phyloP scores from a whole-genome alignment of 2,797 vertebrate genomes.

The Sebastes variabilis region DNA sequence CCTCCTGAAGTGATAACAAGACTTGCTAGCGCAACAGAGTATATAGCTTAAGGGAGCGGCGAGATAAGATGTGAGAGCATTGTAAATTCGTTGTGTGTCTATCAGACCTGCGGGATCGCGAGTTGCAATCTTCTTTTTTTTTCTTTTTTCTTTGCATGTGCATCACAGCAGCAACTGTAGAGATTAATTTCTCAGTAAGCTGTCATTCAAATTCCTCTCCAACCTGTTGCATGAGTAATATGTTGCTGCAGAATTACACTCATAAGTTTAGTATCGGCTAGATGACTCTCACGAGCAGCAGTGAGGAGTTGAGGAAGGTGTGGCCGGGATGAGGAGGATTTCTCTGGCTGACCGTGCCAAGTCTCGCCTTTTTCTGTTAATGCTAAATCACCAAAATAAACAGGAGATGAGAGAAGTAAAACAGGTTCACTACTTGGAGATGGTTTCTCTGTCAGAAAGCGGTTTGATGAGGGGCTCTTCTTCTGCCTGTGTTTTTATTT shows the following conservation, averaged over 20 bases:
- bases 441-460: neutral
- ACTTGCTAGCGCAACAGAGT: slow-evolving; percentile 28
- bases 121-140: slow-evolving; percentile 30
- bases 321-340: slow-evolving; percentile 33
- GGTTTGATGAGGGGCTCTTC: neutral
- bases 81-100: slow-evolving; percentile 60
- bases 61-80: slow-evolving; percentile 67
- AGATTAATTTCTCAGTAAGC: slow-evolving; percentile 18
- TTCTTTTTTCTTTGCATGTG: slow-evolving; percentile 3
- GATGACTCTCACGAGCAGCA: slow-evolving; percentile 17
- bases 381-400: neutral
- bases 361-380: slow-evolving; percentile 3
- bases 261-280: slow-evolving; percentile 17
- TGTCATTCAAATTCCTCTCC: slow-evolving; percentile 47
- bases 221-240: slow-evolving; percentile 66
- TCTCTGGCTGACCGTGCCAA: slow-evolving; percentile 9
- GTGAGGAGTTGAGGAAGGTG: slow-evolving; percentile 42
- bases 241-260: slow-evolving; percentile 21
- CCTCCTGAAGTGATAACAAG: slow-evolving; percentile 36
- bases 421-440: neutral
- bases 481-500: slow-evolving; percentile 8
- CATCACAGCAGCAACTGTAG: slow-evolving; percentile 26
- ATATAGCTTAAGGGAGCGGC: slow-evolving; percentile 52
- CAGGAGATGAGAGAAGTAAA: neutral
- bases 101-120: slow-evolving; percentile 49